Conservation (phyloP, 2,888 invertebrate species). For the Caenorhabditis afra region DNA sequence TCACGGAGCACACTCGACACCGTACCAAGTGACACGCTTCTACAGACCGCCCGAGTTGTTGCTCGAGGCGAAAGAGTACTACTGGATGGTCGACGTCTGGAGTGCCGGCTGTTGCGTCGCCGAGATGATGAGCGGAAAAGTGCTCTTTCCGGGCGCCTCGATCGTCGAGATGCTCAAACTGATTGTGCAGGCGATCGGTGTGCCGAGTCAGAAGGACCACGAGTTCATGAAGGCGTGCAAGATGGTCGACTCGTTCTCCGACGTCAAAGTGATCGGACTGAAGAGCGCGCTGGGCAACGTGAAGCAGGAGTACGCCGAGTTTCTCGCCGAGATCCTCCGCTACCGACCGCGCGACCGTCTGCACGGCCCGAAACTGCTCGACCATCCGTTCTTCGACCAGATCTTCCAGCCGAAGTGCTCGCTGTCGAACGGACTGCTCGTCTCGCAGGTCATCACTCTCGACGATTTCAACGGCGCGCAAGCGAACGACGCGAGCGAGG, state of each 20-base stretch:
- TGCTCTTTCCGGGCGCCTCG: slow-evolving; percentile 68
- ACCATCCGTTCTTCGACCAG: slow-evolving; percentile 65
- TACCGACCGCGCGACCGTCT: slow-evolving; percentile 69
- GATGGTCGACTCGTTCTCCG: slow-evolving; percentile 24
- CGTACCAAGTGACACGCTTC: slow-evolving; percentile 64
- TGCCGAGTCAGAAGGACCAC: slow-evolving; percentile 50
- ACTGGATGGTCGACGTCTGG: slow-evolving; percentile 70
- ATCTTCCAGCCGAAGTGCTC: slow-evolving; percentile 55
- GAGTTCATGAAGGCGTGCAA: slow-evolving; percentile 56
- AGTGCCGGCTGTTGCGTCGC: slow-evolving; percentile 72
- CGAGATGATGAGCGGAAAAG: slow-evolving; percentile 70
- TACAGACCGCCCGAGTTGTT: slow-evolving; percentile 74
- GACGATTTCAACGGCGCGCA: slow-evolving; percentile 57
- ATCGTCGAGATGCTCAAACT: slow-evolving; percentile 59
- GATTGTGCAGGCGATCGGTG: slow-evolving; percentile 58
- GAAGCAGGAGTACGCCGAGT: slow-evolving; percentile 48
- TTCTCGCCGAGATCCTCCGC: slow-evolving; percentile 64
- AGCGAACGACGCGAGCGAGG: slow-evolving; percentile 24
- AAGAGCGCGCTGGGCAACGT: slow-evolving; percentile 39
- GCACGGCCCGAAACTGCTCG: slow-evolving; percentile 66
- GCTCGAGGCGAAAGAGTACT: slow-evolving; percentile 65
- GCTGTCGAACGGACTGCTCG: slow-evolving; percentile 59
- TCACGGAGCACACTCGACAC: slow-evolving; percentile 57
- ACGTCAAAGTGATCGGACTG: slow-evolving; percentile 41
- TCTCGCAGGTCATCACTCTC: slow-evolving; percentile 58